Conservation (phyloP, 2,888 invertebrate genomes). For the Sarcophaga subvicina region DNA sequence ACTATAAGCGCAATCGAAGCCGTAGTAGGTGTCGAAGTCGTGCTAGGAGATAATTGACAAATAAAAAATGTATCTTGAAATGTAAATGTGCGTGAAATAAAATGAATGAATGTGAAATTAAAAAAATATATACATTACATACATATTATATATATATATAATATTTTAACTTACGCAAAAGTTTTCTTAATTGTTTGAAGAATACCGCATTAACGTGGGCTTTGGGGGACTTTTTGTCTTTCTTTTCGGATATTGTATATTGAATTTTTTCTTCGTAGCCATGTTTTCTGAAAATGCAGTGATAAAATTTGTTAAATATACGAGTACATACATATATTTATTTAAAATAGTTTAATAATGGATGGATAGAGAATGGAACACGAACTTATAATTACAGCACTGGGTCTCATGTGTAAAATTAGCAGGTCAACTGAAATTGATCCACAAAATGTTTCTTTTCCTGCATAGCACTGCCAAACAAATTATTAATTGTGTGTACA, state of each 20-base stretch:
- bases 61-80: background rate
- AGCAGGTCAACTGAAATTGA: no score
- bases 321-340: background rate
- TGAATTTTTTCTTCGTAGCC: conserved; percentile 88
- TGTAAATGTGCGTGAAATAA: background rate
- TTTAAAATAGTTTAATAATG: no score
- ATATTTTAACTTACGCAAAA: conserved; percentile 76
- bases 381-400: no score
- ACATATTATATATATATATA: background rate
- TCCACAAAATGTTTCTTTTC: no score
- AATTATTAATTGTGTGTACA: no score
- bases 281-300: conserved; percentile 80
- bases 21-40: conserved; percentile 40
- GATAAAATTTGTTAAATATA: background rate
- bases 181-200: conserved; percentile 86
- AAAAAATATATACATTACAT: background rate
- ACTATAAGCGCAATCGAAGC: conserved; percentile 18
- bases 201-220: conserved; percentile 90
- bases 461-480: no score
- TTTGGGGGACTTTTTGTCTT: conserved; percentile 84
- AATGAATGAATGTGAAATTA: background rate
- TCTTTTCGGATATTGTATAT: conserved; percentile 89
- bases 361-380: no score
- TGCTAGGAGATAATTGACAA: conserved; percentile 4
- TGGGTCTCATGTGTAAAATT: no score